Base-by-base conservation (phyloP, 1,140 invertebrate species). In the Pygmarrhopalites habei region DNA sequence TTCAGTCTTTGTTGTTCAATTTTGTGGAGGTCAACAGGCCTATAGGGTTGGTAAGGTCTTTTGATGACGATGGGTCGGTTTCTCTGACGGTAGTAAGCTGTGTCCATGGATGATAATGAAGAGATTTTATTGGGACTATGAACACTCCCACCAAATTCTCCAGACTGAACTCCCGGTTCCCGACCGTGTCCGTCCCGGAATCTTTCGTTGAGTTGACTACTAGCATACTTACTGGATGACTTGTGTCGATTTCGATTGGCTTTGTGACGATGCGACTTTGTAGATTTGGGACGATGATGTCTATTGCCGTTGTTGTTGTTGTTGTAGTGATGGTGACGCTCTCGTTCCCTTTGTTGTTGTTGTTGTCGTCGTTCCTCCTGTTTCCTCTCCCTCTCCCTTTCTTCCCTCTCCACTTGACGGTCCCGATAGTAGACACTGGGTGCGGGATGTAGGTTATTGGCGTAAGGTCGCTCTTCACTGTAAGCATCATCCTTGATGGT, bases 61-160 rank as follows among this genome's bases (percentile, higher is more conserved):
- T 69, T 69, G 32, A 69, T 23, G 17, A 69, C 30, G n/a, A 69
- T 57, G 14, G 67, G 67, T 30, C 39, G 5, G 23, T 58, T 58
- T 23, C 57, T 26, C 25, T 56, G 53, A 19, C 23, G 26, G 53
- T 56, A 56, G 53, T 56, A 56, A 23, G 53, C 53, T n/a, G 14
- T 5, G 12, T 56, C 53, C 53, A 56, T 56, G 51, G 51, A 12
- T 5, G 53, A n/a, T 7, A 25, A 25, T 56, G 53, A 32, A 5
- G 19, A 7, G 53, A 32, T 35, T 17, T 35, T 4, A 14, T 3
- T 30, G 29, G 53, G 29, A 23, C 4, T n/a, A 35, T 30, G 53
- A 23, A 32, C 32, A 7, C n/a, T n/a, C n/a, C n/a, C n/a, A n/a
- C n/a, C n/a, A n/a, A n/a, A n/a, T n/a, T n/a, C n/a, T n/a, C n/a